Evolutionary conservation across 2,797 vertebrate species (phyloP).

Genomic region (Neopelma chrysocephalum): DNA sequence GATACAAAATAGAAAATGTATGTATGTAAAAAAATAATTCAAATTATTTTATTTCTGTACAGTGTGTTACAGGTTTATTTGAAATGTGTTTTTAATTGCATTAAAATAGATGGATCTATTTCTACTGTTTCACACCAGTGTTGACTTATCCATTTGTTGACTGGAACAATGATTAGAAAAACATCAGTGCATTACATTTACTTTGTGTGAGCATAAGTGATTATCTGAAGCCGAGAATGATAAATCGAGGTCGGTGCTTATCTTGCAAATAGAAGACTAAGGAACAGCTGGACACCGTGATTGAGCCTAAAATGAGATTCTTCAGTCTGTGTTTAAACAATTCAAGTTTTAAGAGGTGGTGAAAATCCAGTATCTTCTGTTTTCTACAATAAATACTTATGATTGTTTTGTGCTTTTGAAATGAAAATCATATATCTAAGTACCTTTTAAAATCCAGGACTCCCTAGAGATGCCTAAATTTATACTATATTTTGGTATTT

Average conservation of each 20-base stretch:
- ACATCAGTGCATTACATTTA: background rate
- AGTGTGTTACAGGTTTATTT: background rate
- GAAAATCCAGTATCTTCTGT: background rate
- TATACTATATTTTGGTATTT: background rate
- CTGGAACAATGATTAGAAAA: background rate
- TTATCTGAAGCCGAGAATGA: background rate
- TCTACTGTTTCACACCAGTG: background rate
- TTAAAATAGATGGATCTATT: background rate
- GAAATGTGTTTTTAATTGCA: background rate
- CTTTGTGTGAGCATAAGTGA: background rate
- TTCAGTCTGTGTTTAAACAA: background rate
- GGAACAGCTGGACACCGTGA: background rate
- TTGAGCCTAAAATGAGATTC: conserved; percentile 1
- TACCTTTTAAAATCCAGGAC: background rate
- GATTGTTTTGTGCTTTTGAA: background rate
- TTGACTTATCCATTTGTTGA: background rate
- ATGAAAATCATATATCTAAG: background rate
- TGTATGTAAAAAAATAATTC: background rate
- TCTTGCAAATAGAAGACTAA: conserved; percentile 2
- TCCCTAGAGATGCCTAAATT: background rate
- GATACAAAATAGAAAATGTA: background rate
- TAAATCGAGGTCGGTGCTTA: background rate
- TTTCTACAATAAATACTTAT: background rate
- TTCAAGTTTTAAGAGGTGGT: background rate
- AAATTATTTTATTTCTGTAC: background rate